phyloP scores from a whole-genome alignment of 1,140 invertebrate genomes.

The Drosophila grimshawi region DNA sequence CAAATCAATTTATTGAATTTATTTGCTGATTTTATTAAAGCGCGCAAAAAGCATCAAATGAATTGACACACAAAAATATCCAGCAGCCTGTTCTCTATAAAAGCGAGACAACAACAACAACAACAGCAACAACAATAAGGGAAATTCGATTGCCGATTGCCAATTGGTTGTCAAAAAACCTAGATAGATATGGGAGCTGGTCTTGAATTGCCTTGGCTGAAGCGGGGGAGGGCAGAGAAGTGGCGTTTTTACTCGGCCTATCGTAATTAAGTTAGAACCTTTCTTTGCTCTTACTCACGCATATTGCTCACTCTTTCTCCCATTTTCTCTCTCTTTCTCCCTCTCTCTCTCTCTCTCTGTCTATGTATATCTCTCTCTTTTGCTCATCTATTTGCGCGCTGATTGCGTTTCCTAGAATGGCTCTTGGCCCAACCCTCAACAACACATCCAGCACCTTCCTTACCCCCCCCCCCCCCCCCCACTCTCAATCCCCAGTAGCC shows the following conservation, averaged over 20 bases:
- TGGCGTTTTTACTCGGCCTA: constrained; percentile 24
- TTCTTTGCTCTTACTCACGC: constrained; percentile 34
- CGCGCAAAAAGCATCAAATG: constrained; percentile 55
- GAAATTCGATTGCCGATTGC: constrained; percentile 54
- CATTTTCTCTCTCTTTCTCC: background rate
- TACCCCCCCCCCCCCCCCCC: background rate
- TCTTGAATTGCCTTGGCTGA: too few species aligned
- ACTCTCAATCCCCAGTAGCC: background rate
- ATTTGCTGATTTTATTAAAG: constrained; percentile 78
- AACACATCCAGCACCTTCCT: background rate
- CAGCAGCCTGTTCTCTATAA: background rate
- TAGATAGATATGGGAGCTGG: constrained; percentile 4
- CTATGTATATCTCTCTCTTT: background rate
- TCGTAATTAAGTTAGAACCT: constrained; percentile 78
- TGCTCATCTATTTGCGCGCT: constrained; percentile 3
- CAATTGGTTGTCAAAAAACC: constrained; percentile 62
- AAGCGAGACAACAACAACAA: background rate
- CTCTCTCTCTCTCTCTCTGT: constrained; percentile 25
- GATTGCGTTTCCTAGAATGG: constrained; percentile 43
- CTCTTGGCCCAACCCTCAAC: background rate
- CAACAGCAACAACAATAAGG: constrained; percentile 1
- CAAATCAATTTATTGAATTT: constrained; percentile 81
- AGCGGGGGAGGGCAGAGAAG: too few species aligned
- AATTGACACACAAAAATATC: constrained; percentile 20
- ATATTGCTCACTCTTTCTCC: constrained; percentile 2